Evolutionary conservation across 2,797 vertebrate species (phyloP).

Genomic region (Salarias fasciatus): DNA sequence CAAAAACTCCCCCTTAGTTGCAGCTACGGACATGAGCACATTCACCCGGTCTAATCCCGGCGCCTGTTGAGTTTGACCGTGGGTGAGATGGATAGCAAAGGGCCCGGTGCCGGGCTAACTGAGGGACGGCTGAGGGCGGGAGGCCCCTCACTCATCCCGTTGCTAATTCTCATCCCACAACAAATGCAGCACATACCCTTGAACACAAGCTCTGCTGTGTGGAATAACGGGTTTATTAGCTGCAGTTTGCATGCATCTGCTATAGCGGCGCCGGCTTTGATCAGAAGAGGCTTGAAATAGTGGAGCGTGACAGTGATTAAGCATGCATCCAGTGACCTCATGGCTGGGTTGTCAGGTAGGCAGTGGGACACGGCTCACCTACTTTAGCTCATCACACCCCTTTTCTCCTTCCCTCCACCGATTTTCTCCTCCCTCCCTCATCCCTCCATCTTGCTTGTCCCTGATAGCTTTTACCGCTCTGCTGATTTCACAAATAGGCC

Average conservation of each 20-base stretch:
- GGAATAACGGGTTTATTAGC: conserved; percentile 32
- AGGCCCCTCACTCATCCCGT: conserved; percentile 28
- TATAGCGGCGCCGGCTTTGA: conserved; percentile 25
- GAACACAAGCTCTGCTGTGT: conserved; percentile 30
- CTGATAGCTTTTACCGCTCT: conserved; percentile 82
- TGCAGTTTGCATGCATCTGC: conserved; percentile 45
- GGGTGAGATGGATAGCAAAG: conserved; percentile 36
- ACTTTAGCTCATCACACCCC: conserved; percentile 62
- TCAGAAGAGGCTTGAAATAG: conserved; percentile 21
- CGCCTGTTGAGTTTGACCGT: conserved; percentile 61
- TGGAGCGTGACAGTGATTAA: conserved; percentile 58
- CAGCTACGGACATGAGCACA: conserved; percentile 58
- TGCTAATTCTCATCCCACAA: conserved; percentile 27
- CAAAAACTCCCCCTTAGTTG: conserved; percentile 38
- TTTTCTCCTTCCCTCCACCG: conserved; percentile 21
- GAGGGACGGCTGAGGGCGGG: conserved; percentile 26
- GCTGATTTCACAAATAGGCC: conserved; percentile 86
- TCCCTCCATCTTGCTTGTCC: conserved; percentile 64
- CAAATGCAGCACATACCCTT: background rate
- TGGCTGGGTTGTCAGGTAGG: conserved; percentile 62
- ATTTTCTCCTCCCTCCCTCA: conserved; percentile 37
- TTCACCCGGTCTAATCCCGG: conserved; percentile 52
- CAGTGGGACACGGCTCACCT: conserved; percentile 69
- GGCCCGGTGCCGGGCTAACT: conserved; percentile 14
- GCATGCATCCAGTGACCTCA: conserved; percentile 66